A percentile compares a stretch with the other conserved stretches of the same genome.
Evolutionary conservation across 1,140 invertebrate genomes (phyloP).

Genomic region (Papilio glaucus): DNA sequence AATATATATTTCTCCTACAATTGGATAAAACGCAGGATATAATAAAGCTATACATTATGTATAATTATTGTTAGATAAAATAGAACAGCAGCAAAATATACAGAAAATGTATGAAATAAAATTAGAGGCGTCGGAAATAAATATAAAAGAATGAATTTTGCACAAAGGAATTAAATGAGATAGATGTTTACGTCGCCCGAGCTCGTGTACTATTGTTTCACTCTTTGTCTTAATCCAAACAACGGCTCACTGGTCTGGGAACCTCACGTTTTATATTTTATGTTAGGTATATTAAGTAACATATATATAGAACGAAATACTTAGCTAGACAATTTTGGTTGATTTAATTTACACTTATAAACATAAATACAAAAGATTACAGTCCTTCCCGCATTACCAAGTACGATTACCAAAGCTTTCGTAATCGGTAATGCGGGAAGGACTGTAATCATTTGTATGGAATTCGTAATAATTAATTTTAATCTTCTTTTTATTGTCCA

Average conservation of each 20-base stretch:
- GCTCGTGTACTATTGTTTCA: background rate
- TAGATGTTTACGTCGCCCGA: background rate
- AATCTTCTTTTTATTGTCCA: too few species aligned
- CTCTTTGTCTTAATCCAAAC: background rate
- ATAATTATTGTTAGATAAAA: background rate
- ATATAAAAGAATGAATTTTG: background rate
- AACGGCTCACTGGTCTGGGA: background rate
- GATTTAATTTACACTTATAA: too few species aligned
- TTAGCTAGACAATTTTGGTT: too few species aligned
- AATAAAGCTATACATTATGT: background rate
- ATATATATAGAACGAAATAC: background rate
- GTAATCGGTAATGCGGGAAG: too few species aligned
- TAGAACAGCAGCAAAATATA: too few species aligned
- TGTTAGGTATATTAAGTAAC: background rate
- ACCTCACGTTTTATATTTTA: background rate
- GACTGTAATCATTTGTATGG: too few species aligned
- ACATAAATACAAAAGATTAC: too few species aligned
- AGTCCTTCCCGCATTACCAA: too few species aligned
- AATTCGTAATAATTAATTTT: too few species aligned
- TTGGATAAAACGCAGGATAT: too few species aligned
- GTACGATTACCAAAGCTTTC: too few species aligned
- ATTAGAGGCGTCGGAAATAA: background rate
- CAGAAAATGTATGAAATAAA: background rate
- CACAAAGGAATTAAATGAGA: slow-evolving; percentile 6
- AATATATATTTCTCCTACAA: too few species aligned